Percentiles rank a stretch among this genome's conserved stretches.
These are phyloP conservation scores for Drosophila nikananu DNA, from an alignment of 1,140 invertebrate genomes.

Conservation along the genomic window DNA sequence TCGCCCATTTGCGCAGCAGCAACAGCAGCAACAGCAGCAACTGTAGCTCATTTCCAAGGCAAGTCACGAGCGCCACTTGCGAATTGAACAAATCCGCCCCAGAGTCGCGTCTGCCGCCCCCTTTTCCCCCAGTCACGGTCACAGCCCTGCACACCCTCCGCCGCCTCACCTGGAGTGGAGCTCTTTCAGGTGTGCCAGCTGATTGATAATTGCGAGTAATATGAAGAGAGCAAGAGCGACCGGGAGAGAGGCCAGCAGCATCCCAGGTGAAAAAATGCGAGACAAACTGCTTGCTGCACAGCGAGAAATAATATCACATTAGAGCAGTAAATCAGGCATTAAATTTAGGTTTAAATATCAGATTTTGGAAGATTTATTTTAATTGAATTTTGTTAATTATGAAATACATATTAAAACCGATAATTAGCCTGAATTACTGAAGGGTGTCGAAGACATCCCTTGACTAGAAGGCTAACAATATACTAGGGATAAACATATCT, in stretches of 20 bases:
- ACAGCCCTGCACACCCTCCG: neutral
- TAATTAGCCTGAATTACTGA: no score
- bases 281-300: conserved; percentile 8
- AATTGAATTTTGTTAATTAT: no score
- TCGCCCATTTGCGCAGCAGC: conserved; percentile 47
- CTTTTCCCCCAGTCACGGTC: conserved; percentile 1
- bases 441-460: no score
- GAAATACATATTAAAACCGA: no score
- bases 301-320: neutral
- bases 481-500: no score
- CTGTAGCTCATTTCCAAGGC: conserved; percentile 68
- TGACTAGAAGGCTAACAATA: no score
- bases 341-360: no score
- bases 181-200: conserved; percentile 49
- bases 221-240: conserved; percentile 3
- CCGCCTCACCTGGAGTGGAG: neutral
- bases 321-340: neutral
- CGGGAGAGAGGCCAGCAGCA: conserved; percentile 15
- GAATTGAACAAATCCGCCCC: conserved; percentile 70
- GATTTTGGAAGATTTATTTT: no score
- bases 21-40: neutral
- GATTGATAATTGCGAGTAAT: conserved; percentile 51
- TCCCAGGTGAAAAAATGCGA: conserved; percentile 13
- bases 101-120: conserved; percentile 38
- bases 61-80: conserved; percentile 78